phyloP scores from a whole-genome alignment of 2,888 invertebrate species.

The Sesia bembeciformis region DNA sequence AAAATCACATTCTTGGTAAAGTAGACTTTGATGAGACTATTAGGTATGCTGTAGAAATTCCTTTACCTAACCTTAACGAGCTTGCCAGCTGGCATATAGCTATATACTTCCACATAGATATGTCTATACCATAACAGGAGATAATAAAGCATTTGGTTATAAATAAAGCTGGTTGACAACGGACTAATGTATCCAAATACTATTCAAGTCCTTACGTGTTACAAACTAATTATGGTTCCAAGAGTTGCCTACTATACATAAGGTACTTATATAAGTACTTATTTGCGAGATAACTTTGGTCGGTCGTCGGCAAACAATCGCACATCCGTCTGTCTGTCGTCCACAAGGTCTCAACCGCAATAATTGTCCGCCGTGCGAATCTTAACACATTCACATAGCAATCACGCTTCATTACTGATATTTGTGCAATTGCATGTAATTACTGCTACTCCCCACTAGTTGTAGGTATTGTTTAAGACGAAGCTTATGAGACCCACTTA shows the following conservation, averaged over 20 bases:
- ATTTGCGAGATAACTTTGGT: too few relatives aligned
- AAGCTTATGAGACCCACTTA: background rate
- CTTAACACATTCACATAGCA: slow-evolving; percentile 40
- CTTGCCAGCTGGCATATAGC: too few relatives aligned
- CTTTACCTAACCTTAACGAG: too few relatives aligned
- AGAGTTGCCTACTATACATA: background rate
- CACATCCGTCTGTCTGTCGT: slow-evolving; percentile 58
- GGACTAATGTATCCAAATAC: too few relatives aligned
- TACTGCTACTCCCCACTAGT: slow-evolving; percentile 10
- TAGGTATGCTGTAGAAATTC: too few relatives aligned
- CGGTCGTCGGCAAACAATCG: slow-evolving; percentile 37
- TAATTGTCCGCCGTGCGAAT: slow-evolving; percentile 57
- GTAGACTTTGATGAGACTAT: too few relatives aligned
- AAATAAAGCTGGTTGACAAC: too few relatives aligned
- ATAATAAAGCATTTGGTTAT: too few relatives aligned
- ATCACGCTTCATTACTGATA: slow-evolving; percentile 37
- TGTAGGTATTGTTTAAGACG: background rate
- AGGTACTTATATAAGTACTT: background rate
- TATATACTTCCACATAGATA: too few relatives aligned
- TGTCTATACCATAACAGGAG: too few relatives aligned
- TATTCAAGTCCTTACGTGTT: too few relatives aligned
- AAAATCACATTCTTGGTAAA: too few relatives aligned
- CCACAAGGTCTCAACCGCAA: slow-evolving; percentile 47
- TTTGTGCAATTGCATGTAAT: slow-evolving; percentile 36
- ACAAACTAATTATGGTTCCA: background rate